Base-by-base conservation (phyloP, 2,113 vertebrate genomes). In the Grammomys dolichurus region DNA sequence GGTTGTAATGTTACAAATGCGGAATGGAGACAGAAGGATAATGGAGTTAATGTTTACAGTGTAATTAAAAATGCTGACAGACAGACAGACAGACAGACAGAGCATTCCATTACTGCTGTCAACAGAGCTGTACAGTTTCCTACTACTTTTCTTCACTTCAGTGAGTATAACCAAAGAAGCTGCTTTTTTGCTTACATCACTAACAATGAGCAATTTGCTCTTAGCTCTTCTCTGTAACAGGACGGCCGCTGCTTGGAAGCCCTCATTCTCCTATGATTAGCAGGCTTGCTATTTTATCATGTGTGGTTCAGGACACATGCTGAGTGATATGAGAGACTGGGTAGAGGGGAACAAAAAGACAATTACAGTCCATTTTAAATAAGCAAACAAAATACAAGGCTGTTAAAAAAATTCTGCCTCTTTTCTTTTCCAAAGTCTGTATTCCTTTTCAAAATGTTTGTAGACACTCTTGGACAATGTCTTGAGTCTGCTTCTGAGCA, bases 81-180 rank as follows among this genome's bases (percentile, higher is more conserved):
- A 78, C 73, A 81, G 7, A 94, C 73, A 70, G 76, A 78, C 73
- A 81, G 51, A 5, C 20, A 75, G 67, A 48, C 1, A 82, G 91
- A 89, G 48, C 51, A 28, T 51, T 48, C 87, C 63, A 0, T 1
- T 89, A 90, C 48, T 24, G 1, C 31, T 90, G 87, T 95, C 78
- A 90, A n/a, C 87, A 94, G 51, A 90, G 51, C 43, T 73, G 46
- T 43, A 22, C 28, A 4, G n/a, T 51, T 31, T 92, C 69, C 76
- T 87, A 40, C 48, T 84, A 26, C 88, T 95, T 96, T 96, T 94
- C 54, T 46, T 77, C 76, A 76, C 85, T 97, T 70, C 69, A 51
- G 1, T 40, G 67, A 46, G 54, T 40, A 90, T 70, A 96, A 54
- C n/a, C 36, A 82, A 95, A 65, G 58, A 58, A 60, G 20, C 54